Evolutionary conservation across 2,888 invertebrate species (phyloP), one percentile per base, ranked within the genome.

Genomic region (Ichneumon xanthorius): DNA sequence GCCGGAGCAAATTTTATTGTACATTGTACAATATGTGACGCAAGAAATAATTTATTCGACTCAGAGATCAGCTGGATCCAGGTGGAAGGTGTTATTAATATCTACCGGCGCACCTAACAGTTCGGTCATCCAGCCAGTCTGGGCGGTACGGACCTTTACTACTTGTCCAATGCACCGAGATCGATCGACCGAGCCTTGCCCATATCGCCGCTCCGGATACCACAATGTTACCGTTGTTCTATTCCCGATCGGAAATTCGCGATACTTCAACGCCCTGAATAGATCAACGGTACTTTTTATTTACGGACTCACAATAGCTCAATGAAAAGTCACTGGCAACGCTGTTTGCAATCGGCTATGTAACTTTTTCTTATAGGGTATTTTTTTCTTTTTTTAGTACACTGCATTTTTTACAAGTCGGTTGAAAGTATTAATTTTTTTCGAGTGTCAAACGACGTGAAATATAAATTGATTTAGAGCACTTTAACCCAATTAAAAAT

Each of bases 1-100:
- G 58, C 22, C 40, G 11, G 37, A 22, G 40, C 7, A 22, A 22
- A 22, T 58, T n/a, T 71, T 53, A 53, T 71, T 37, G 33, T 71
- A 19, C 53, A 26, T 14, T 58, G 26, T 11, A 58, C 22, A 58
- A 58, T 55, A 2, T 22, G 33, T 71, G n/a, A 33, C 37, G 33
- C 53, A 53, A 53, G 33, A 50, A 33, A 48, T 48, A 16, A 53
- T 58, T n/a, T 53, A 71, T 37, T 55, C 30, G 53, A 33, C 33
- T 53, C 33, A 37, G 19, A 55, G 71, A 71, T 71, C 53, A 37
- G 26, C 48, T 14, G 58, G 14, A 53, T 55, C 71, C 16, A 19
- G 33, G 33, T 37, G 19, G n/a, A 37, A 37, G 71, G 37, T 53
- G 22, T 71, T 71, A 71, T 55, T 53, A 71, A 71, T 71, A 71